Conservation (phyloP, 1,140 invertebrate species). For the Euschistus heros region DNA sequence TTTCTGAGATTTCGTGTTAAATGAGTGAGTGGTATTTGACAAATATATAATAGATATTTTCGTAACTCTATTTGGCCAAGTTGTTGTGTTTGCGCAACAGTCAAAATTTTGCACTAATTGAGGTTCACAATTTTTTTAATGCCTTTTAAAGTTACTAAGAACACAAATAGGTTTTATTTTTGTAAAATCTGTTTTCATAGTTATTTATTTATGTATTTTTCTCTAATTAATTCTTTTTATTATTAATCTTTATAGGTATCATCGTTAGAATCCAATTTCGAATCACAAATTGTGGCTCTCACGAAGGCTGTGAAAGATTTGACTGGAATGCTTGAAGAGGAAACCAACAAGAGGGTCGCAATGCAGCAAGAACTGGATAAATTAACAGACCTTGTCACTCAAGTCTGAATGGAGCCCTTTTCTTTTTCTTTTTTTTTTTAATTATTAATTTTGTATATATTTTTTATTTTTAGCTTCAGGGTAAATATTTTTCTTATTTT, state of each 20-base stretch:
- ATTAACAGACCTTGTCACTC: conserved; percentile 23
- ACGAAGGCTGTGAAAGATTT: conserved; percentile 27
- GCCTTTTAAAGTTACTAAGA: not conserved
- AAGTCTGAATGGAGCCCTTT: not conserved
- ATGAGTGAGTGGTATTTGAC: no score
- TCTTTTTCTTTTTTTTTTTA: not conserved
- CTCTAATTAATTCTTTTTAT: not conserved
- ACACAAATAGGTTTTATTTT: no score
- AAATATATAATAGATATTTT: no score
- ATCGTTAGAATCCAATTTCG: conserved; percentile 22
- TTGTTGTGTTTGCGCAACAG: no score
- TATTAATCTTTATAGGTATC: conserved; percentile 19
- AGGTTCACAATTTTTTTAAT: no score
- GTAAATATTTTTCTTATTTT: not conserved
- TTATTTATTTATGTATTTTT: not conserved
- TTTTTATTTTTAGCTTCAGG: not conserved
- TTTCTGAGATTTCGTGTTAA: no score
- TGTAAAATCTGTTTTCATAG: no score
- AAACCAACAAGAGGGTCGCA: conserved; percentile 25
- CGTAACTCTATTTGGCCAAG: no score
- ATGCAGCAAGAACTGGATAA: conserved; percentile 32
- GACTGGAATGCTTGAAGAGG: conserved; percentile 27
- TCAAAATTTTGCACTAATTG: no score
- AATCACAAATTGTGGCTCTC: conserved; percentile 24
- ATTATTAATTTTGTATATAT: conserved; percentile 2